Evolutionary conservation across 2,797 vertebrate species (phyloP).

Genomic region (Sebastes ruberrimus): DNA sequence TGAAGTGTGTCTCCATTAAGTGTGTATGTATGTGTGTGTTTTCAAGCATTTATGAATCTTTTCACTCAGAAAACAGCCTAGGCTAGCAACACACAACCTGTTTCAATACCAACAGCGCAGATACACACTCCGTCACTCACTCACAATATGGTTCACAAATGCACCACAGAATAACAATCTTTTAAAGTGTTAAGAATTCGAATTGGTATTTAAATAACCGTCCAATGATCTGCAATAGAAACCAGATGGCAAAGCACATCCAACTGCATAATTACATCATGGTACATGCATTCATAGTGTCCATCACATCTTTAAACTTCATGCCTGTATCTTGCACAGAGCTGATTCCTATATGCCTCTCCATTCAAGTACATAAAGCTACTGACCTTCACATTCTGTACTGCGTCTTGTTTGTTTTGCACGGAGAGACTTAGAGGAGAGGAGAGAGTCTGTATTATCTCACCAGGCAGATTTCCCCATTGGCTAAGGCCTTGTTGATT

Average conservation of each 20-base stretch:
- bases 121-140: not conserved
- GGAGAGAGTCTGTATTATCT: slow-evolving; percentile 6
- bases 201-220: not conserved
- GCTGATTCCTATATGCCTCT: not conserved
- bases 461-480: not conserved
- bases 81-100: not conserved
- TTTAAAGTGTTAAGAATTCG: not conserved
- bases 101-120: not conserved
- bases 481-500: slow-evolving; percentile 10
- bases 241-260: not conserved
- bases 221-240: not conserved
- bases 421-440: not conserved
- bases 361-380: not conserved
- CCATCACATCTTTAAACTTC: not conserved
- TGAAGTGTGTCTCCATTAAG: no score
- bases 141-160: not conserved
- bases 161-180: not conserved
- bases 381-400: slow-evolving; percentile 11
- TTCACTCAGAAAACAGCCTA: slow-evolving; percentile 7
- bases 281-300: not conserved
- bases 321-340: not conserved
- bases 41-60: slow-evolving; percentile 14
- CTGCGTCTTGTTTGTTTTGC: not conserved
- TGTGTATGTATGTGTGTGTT: not conserved
- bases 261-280: not conserved